phyloP scores from a whole-genome alignment of 2,797 vertebrate genomes.

The Sebastes variabilis region DNA sequence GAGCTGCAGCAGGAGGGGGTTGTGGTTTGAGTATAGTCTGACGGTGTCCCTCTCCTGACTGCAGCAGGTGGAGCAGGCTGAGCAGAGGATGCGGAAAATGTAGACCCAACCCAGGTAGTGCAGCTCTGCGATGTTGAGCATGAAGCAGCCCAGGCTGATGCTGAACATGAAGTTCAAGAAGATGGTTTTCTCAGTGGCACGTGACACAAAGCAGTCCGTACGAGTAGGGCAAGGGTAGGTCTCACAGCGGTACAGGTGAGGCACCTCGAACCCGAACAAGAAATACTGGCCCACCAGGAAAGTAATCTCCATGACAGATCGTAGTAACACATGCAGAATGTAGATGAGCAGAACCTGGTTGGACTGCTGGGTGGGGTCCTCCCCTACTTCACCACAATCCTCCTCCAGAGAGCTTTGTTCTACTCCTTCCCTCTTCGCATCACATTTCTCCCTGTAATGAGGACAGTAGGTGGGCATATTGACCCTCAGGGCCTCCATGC shows the following conservation, averaged over 20 bases:
- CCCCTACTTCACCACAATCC: constrained; percentile 40
- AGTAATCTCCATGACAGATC: constrained; percentile 72
- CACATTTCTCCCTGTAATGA: constrained; percentile 46
- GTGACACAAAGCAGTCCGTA: constrained; percentile 79
- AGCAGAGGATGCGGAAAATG: constrained; percentile 73
- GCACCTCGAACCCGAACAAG: constrained; percentile 78
- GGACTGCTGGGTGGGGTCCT: constrained; percentile 60
- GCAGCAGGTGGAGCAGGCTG: constrained; percentile 72
- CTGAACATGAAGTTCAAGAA: constrained; percentile 81
- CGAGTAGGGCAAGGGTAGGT: constrained; percentile 74
- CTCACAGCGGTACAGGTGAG: constrained; percentile 70
- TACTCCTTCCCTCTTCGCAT: not conserved
- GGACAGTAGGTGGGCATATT: constrained; percentile 28
- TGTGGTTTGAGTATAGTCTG: constrained; percentile 53
- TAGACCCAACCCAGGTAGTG: constrained; percentile 80
- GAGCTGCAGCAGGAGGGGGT: constrained; percentile 71
- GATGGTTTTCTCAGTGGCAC: constrained; percentile 78
- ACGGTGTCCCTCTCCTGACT: constrained; percentile 41
- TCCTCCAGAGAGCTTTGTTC: constrained; percentile 37
- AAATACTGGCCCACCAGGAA: constrained; percentile 75
- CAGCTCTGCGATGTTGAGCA: constrained; percentile 76
- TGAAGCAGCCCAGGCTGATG: constrained; percentile 73
- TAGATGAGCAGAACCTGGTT: constrained; percentile 70
- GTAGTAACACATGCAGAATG: constrained; percentile 71
- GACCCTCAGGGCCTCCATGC: constrained; percentile 15